Percentiles rank a stretch among this genome's conserved stretches.
Conservation (phyloP, 2,797 vertebrate species). For the Lerista edwardsae region DNA sequence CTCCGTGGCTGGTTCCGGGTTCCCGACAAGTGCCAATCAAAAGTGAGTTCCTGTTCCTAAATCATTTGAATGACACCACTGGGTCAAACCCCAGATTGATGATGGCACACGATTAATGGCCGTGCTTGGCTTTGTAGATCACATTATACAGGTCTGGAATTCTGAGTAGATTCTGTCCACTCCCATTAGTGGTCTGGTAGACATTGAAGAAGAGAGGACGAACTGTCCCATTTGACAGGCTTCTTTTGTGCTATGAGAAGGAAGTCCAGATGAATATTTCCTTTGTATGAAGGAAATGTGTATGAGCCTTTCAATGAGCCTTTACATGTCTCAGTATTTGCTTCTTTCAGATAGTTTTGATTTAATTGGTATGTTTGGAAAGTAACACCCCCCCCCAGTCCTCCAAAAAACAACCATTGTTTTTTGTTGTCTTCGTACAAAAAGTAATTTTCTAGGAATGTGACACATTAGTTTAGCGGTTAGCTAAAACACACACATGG, state of each 20-base stretch:
- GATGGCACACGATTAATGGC: not conserved
- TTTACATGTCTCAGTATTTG: fast-evolving
- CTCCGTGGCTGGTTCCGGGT: too few species aligned
- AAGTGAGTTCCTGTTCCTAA: too few species aligned
- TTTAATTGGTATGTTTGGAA: not conserved
- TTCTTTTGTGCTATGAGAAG: fast-evolving
- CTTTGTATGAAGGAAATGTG: not conserved
- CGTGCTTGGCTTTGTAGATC: not conserved
- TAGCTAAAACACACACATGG: not conserved
- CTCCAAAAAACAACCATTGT: not conserved
- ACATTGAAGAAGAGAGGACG: fast-evolving
- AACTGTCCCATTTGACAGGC: fast-evolving
- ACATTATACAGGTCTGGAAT: not conserved
- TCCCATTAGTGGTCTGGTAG: not conserved
- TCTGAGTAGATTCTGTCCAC: not conserved
- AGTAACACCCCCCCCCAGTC: not conserved
- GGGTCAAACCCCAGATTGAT: too few species aligned
- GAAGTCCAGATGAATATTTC: fast-evolving
- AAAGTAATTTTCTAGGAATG: conserved; percentile 8
- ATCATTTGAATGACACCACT: too few species aligned
- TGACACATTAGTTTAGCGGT: not conserved
- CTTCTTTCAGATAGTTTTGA: not conserved
- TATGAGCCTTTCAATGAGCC: too few species aligned
- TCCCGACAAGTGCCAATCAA: too few species aligned
- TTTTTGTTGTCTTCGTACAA: conserved; percentile 9